Evolutionary conservation across 2,888 invertebrate species (phyloP), one percentile per base, ranked within the genome.

Genomic region (Octodonta nipae): DNA sequence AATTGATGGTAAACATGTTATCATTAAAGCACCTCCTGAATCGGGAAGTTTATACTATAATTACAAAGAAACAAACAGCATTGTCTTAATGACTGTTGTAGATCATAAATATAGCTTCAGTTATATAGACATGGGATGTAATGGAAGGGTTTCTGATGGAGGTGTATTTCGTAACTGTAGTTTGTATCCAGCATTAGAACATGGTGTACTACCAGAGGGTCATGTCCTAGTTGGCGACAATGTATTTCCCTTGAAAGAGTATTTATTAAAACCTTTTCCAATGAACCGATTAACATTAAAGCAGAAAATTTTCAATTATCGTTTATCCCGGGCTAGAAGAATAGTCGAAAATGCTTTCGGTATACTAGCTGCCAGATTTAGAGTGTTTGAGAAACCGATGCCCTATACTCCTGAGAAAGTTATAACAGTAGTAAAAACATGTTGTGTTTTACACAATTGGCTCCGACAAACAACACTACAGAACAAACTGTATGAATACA

Each of bases 221-320:
- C 38, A 33, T 31, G 35, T 41, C 14, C 28, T 47, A 22, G 31
- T 47, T 13, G 46, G 30, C 13, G 46, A 49, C 29, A 44, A 43
- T 26, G 46, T 46, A 20, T 48, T 49, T 41, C 35, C 40, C 8
- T 26, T 49, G 15, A 37, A 32, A 28, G 7, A 16, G 3, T 35
- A 43, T 22, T 26, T 45, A 22, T 40, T 43, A 34, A 48, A 47
- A 15, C 20, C 24, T 28, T 15, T 13, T 28, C 32, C 17, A 29
- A 25, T 5, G 5, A 15, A 6, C 5, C 26, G 16, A 11, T 28
- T 24, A 32, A 26, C 24, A 26, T 26, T 20, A 22, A 12, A 32
- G 22, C 13, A 33, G 26, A 17, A 22, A 26, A 29, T 29, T 26
- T 35, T 11, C 17, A 35, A 35, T 14, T 35, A 35, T 26, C 29